Conservation (phyloP, 2,888 invertebrate species). For the Drosophila rubida region DNA sequence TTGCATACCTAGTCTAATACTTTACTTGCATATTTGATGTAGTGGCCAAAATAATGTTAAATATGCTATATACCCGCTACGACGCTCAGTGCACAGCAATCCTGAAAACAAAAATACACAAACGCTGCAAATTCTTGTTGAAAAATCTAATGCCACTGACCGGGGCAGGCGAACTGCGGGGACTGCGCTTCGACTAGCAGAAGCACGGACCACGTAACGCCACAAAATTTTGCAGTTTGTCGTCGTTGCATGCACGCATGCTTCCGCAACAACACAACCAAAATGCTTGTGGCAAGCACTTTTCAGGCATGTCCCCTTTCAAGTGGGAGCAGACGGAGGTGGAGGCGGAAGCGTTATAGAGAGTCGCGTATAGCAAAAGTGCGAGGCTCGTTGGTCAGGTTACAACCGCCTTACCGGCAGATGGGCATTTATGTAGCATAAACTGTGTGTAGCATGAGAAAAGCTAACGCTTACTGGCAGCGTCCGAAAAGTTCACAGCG, state of each 20-base stretch:
- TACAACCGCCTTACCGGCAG: constrained; percentile 27
- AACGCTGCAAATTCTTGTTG: constrained; percentile 69
- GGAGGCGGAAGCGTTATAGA: background rate
- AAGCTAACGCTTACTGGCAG: constrained; percentile 33
- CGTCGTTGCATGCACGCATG: constrained; percentile 75
- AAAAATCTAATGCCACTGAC: constrained; percentile 69
- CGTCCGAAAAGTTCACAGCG: constrained; percentile 20
- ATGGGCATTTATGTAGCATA: constrained; percentile 50
- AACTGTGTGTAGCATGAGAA: too few species aligned
- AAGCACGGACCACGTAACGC: constrained; percentile 58
- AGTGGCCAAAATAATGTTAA: too few species aligned
- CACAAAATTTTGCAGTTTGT: constrained; percentile 67
- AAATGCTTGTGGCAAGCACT: constrained; percentile 72
- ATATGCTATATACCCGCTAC: background rate
- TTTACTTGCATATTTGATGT: too few species aligned
- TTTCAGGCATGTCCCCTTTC: constrained; percentile 56
- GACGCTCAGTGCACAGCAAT: constrained; percentile 5
- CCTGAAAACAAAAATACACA: constrained; percentile 53
- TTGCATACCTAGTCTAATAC: too few species aligned
- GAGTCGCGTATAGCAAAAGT: constrained; percentile 18
- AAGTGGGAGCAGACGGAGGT: too few species aligned
- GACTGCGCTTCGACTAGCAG: background rate
- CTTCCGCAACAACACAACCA: constrained; percentile 38
- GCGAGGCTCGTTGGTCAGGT: constrained; percentile 50
- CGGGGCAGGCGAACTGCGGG: constrained; percentile 24